A percentile compares a stretch with the other conserved stretches of the same genome.
These are phyloP conservation scores for Oppia nitens DNA, from an alignment of 1,140 invertebrate species.

Conservation along the genomic window DNA sequence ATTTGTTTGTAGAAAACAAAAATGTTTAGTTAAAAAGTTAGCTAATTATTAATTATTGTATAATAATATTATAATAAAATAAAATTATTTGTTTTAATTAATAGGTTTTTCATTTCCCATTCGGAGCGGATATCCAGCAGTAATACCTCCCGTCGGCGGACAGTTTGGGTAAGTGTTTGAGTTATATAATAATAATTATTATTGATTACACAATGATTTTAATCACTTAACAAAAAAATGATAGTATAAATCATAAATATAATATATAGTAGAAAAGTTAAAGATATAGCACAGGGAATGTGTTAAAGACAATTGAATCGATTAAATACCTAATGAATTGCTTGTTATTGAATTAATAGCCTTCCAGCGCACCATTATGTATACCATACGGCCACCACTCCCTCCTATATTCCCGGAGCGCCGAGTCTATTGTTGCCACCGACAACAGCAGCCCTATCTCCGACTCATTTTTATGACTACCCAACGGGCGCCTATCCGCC, in stretches of 20 bases:
- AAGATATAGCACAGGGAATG: no score
- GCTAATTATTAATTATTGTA: background rate
- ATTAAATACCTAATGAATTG: no score
- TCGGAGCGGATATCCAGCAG: background rate
- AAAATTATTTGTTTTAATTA: no score
- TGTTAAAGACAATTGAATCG: no score
- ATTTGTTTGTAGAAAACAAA: background rate
- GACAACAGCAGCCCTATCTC: background rate
- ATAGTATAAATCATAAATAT: no score
- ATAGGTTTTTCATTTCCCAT: background rate
- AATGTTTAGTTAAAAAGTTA: background rate
- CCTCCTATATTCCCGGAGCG: background rate
- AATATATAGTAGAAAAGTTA: no score
- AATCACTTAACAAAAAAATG: no score
- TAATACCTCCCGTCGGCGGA: background rate
- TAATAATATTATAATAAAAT: no score
- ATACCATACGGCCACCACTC: background rate
- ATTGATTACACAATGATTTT: no score
- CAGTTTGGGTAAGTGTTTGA: background rate
- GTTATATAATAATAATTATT: no score
- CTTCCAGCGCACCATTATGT: background rate
- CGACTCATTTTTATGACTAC: background rate
- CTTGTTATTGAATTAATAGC: no score
- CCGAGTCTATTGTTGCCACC: background rate
- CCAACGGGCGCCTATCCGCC: background rate